Conservation (phyloP, 2,888 invertebrate genomes). For the Catocala nupta region DNA sequence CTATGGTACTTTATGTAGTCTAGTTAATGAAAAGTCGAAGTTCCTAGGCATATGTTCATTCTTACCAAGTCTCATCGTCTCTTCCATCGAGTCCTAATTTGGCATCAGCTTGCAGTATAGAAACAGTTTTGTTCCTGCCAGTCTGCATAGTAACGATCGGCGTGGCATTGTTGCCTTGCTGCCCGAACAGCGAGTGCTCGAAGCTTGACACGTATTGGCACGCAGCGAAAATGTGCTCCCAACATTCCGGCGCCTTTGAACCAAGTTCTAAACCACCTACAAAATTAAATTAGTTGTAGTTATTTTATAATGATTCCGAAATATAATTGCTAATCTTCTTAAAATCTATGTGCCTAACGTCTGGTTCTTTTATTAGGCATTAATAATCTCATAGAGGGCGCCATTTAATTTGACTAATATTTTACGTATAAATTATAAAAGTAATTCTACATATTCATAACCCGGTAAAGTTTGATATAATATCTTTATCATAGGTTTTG, state of each 20-base stretch:
- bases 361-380: not conserved
- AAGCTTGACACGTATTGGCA: slow-evolving; percentile 97
- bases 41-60: not conserved
- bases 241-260: slow-evolving; percentile 97
- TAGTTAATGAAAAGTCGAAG: no score
- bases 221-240: slow-evolving; percentile 98
- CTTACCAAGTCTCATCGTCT: slow-evolving; percentile 93
- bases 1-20: no score
- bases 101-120: slow-evolving; percentile 87
- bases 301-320: no score
- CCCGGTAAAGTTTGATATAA: no score
- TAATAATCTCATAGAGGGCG: slow-evolving; percentile 2
- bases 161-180: slow-evolving; percentile 90
- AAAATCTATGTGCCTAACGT: no score
- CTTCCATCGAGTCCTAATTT: slow-evolving; percentile 83
- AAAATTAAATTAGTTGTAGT: slow-evolving; percentile 2
- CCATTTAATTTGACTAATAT: not conserved
- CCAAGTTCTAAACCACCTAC: slow-evolving; percentile 94
- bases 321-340: no score
- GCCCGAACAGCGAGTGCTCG: slow-evolving; percentile 96
- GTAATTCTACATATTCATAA: no score
- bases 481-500: no score
- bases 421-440: not conserved
- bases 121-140: slow-evolving; percentile 88
- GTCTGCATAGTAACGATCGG: slow-evolving; percentile 90